Percentiles rank a stretch among this genome's conserved stretches.
Conservation (phyloP, 2,113 vertebrate genomes). For the Ptilorrhoa leucosticta region DNA sequence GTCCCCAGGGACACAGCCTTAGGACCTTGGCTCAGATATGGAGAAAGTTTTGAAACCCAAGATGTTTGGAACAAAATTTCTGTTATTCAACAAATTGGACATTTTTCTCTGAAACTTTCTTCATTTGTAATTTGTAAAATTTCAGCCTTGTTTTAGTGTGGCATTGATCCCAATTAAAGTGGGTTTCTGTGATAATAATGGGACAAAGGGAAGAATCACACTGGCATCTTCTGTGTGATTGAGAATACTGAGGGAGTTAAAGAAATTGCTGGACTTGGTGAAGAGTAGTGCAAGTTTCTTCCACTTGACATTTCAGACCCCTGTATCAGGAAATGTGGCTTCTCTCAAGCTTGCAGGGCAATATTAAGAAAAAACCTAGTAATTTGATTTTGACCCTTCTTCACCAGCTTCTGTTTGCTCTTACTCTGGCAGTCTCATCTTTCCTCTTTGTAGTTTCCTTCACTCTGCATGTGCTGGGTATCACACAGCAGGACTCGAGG, state of each 20-base stretch:
- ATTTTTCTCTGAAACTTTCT: constrained; percentile 1
- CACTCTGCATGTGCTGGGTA: not conserved
- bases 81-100: not conserved
- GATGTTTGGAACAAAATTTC: constrained; percentile 6
- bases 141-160: not conserved
- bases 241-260: not conserved
- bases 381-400: not conserved
- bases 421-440: not conserved
- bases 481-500: not conserved
- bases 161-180: not conserved
- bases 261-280: not conserved
- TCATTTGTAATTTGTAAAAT: not conserved
- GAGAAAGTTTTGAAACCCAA: constrained; percentile 52
- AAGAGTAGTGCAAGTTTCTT: not conserved
- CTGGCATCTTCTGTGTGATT: not conserved
- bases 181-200: not conserved
- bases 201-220: not conserved
- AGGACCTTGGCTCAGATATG: constrained; percentile 29
- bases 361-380: not conserved
- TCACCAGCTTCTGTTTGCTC: not conserved
- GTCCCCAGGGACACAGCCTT: constrained; percentile 7
- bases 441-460: not conserved
- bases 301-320: not conserved
- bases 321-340: not conserved
- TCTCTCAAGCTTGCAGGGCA: not conserved